Evolutionary conservation across 2,888 invertebrate species (phyloP).

Genomic region (Dilophus febrilis): DNA sequence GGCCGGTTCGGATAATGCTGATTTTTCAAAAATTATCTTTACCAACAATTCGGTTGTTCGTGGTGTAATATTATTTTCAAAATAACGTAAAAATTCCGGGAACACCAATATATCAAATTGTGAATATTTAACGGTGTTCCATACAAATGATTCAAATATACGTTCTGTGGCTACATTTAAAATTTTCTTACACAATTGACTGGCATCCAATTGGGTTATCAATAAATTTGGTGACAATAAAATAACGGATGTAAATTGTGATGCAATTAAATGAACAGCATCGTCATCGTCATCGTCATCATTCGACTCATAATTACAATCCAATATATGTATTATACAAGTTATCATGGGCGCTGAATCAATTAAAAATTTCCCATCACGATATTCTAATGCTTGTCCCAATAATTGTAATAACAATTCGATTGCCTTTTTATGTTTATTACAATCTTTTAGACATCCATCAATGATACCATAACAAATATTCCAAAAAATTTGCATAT

Average conservation of each 20-base stretch:
- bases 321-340: not conserved
- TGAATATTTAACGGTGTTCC: conserved; percentile 44
- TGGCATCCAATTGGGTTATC: conserved; percentile 55
- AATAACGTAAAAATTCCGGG: conserved; percentile 45
- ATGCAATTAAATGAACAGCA: conserved; percentile 9
- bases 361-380: conserved; percentile 43
- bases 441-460: conserved; percentile 3
- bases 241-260: conserved; percentile 39
- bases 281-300: conserved; percentile 3
- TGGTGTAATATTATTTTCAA: conserved; percentile 36
- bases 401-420: conserved; percentile 30
- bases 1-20: too few relatives aligned
- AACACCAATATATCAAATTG: conserved; percentile 57
- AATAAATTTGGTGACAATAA: conserved; percentile 42
- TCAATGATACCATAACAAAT: conserved; percentile 29
- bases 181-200: conserved; percentile 46
- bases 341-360: conserved; percentile 2
- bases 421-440: too few relatives aligned
- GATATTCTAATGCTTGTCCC: conserved; percentile 42
- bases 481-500: conserved; percentile 49
- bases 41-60: conserved; percentile 42
- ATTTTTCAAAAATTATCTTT: conserved; percentile 42
- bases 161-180: conserved; percentile 37
- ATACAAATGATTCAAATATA: conserved; percentile 45
- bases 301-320: not conserved